phyloP scores from a whole-genome alignment of 2,888 invertebrate genomes.

The Drosophila testacea region DNA sequence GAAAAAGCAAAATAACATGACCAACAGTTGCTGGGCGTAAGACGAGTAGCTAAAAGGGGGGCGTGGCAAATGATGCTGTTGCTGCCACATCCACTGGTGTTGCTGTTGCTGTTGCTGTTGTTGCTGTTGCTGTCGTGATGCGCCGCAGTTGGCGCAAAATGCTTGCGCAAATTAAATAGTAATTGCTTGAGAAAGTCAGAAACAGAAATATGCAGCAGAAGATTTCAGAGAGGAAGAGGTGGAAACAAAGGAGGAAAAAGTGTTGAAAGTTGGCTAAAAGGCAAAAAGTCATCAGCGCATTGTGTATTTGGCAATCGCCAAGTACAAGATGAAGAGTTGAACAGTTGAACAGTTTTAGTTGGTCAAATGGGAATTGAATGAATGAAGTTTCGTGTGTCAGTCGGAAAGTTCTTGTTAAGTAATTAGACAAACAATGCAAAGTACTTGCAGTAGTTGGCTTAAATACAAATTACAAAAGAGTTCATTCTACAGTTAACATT shows the following conservation, averaged over 20 bases:
- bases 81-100: slow-evolving; percentile 7
- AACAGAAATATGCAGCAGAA: slow-evolving; percentile 28
- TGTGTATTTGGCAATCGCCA: slow-evolving; percentile 35
- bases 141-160: slow-evolving; percentile 57
- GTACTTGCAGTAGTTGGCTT: background rate
- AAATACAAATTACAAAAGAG: background rate
- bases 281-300: slow-evolving; percentile 62
- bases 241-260: background rate
- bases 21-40: slow-evolving; percentile 35
- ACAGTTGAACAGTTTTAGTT: slow-evolving; percentile 9
- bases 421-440: slow-evolving; percentile 7
- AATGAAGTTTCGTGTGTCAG: background rate
- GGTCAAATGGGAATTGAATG: slow-evolving; percentile 13
- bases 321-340: slow-evolving; percentile 3
- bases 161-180: slow-evolving; percentile 75
- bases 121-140: slow-evolving; percentile 36
- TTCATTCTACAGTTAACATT: slow-evolving; percentile 3
- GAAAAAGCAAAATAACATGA: slow-evolving; percentile 16
- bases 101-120: background rate
- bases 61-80: slow-evolving; percentile 51
- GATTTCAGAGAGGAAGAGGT: background rate
- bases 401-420: background rate
- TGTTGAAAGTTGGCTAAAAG: slow-evolving; percentile 53
- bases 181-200: slow-evolving; percentile 77
- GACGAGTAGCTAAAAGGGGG: slow-evolving; percentile 56